phyloP scores from a whole-genome alignment of 2,113 vertebrate species.

The Sitta europaea region DNA sequence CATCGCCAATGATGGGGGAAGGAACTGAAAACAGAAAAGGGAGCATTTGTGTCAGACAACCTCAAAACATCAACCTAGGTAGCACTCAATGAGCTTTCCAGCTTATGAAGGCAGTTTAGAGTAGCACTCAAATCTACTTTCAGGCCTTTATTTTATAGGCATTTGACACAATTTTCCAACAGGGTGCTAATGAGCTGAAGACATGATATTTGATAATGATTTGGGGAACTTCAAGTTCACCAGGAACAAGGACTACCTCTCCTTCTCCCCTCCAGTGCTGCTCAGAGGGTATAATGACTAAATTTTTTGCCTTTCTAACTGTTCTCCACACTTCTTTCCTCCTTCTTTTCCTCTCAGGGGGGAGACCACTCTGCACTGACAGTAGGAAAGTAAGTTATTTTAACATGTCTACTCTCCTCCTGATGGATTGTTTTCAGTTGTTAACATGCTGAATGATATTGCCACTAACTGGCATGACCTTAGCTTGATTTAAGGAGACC shows the following conservation, averaged over 20 bases:
- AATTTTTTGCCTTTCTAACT: background rate
- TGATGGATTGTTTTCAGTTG: conserved; percentile 2
- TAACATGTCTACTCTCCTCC: background rate
- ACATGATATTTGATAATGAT: background rate
- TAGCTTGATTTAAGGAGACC: conserved; percentile 30
- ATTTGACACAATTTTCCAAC: conserved; percentile 28
- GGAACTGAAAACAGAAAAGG: conserved; percentile 79
- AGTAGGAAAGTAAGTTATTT: conserved; percentile 23
- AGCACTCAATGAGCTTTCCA: background rate
- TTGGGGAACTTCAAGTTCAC: background rate
- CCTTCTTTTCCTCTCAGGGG: background rate
- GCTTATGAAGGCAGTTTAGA: background rate
- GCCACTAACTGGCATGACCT: background rate
- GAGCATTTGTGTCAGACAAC: background rate
- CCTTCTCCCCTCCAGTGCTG: background rate
- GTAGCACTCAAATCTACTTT: background rate
- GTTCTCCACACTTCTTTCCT: background rate
- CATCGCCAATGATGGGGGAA: conserved; percentile 91
- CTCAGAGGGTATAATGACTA: background rate
- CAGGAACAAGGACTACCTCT: background rate
- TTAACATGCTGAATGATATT: conserved; percentile 25
- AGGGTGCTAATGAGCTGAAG: conserved; percentile 45
- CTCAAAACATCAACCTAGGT: conserved; percentile 5
- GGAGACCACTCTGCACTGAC: background rate
- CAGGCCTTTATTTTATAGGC: background rate